Conservation (phyloP, 2,888 invertebrate species). For the Diaprepes abbreviatus region DNA sequence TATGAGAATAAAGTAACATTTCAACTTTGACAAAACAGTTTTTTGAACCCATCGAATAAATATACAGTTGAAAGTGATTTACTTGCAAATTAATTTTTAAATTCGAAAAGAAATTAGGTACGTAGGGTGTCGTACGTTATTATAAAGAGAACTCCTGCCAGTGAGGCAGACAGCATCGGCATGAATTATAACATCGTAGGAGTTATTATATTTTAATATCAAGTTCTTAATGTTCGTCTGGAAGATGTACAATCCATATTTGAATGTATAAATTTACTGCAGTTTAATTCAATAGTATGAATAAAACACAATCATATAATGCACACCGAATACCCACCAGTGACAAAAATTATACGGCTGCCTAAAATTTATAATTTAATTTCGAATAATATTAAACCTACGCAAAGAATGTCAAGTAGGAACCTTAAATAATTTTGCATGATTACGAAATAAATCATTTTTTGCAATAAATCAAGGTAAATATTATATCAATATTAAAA, state of each 20-base stretch:
- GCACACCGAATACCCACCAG: slow-evolving; percentile 44
- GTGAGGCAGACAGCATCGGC: slow-evolving; percentile 37
- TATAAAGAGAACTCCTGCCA: slow-evolving; percentile 45
- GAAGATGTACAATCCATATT: slow-evolving; percentile 57
- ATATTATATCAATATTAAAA: no score
- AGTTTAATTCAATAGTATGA: slow-evolving; percentile 60
- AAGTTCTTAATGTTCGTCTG: slow-evolving; percentile 60
- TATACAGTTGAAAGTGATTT: slow-evolving; percentile 48
- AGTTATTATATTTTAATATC: slow-evolving; percentile 66
- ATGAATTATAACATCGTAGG: slow-evolving; percentile 57
- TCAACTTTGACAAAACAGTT: not conserved
- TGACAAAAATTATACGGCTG: slow-evolving; percentile 48
- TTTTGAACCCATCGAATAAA: slow-evolving; percentile 23
- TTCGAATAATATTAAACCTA: slow-evolving; percentile 34
- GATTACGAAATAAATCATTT: not conserved
- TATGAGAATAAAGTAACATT: no score
- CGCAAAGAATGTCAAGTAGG: slow-evolving; percentile 12
- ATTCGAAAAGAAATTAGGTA: slow-evolving; percentile 54
- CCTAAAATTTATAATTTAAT: slow-evolving; percentile 45
- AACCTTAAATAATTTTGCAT: slow-evolving; percentile 4
- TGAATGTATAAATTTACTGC: slow-evolving; percentile 63
- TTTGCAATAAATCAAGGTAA: not conserved
- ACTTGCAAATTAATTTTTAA: slow-evolving; percentile 55
- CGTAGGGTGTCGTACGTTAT: slow-evolving; percentile 51
- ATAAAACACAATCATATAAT: slow-evolving; percentile 54